Evolutionary conservation across 2,797 vertebrate species (phyloP), one percentile per base, ranked within the genome.

Genomic region (Notoglanidium macrostoma): DNA sequence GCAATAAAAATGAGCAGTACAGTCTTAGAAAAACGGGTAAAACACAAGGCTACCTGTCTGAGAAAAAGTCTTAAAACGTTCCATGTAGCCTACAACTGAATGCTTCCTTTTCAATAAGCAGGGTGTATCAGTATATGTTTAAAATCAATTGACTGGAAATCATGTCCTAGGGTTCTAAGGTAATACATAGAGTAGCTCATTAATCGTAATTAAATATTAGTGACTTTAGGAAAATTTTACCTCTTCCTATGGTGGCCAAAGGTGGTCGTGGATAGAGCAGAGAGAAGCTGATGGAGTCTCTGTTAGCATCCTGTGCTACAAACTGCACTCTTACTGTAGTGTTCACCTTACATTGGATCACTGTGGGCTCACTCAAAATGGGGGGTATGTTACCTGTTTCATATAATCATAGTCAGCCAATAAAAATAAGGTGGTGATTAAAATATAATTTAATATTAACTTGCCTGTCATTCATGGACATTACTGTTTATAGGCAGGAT

Each of bases 361-460:
- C 89, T 1, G 87, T 92, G 10, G 96, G 96, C 61, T 91, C 91
- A 1, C 89, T 95, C 90, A 96, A 91, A 26, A 95, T 92, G 73
- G 96, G 96, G 9, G 96, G 96, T 89, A 94, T 93, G 92, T 95
- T 96, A 54, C 96, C 96, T 97, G 86, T 54, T 59, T 54, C 49
- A 87, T 49, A 85, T 32, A 83, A 67, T 59, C 77, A 89, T 82
- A 78, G 21, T 84, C 49, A 89, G 15, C 12, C 54, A 84, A 9
- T 19, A 68, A 85, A 55, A 23, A 17, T 55, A 9, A 68, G 26
- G 5, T 21, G 59, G n/a, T 14, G 1, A 10, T 63, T 85, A 32
- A 87, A 73, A 44, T 70, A 57, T 44, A 1, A 1, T 82, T 10
- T n/a, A 80, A 80, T 35, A n/a, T 67, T 6, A 68, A n/a, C 8